phyloP scores from a whole-genome alignment of 2,797 vertebrate species.

The Tokudaia muenninki region DNA sequence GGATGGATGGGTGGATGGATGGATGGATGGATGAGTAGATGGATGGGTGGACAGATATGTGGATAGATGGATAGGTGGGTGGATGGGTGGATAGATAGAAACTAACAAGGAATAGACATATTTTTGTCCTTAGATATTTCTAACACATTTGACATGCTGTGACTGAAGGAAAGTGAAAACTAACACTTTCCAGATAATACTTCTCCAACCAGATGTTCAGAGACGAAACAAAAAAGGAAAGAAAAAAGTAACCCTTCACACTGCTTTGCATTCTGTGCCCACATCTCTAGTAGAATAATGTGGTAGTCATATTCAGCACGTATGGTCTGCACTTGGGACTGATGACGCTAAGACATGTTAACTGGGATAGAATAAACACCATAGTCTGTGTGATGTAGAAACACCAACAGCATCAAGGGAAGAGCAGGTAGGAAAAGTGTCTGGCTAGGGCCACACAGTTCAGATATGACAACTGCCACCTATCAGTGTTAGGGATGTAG shows the following conservation, averaged over 20 bases:
- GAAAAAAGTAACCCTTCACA: not conserved
- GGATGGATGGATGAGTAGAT: no score
- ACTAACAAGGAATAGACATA: constrained; percentile 36
- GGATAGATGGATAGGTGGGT: not conserved
- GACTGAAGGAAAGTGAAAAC: constrained; percentile 55
- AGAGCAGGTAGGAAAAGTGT: not conserved
- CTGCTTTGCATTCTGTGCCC: not conserved
- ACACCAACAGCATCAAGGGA: not conserved
- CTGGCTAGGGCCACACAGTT: not conserved
- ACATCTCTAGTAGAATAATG: not conserved
- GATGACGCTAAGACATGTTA: not conserved
- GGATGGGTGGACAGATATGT: not conserved
- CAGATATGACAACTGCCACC: accelerated
- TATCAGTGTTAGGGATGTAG: not conserved
- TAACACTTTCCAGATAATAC: constrained; percentile 64
- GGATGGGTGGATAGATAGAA: not conserved
- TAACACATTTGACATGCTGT: constrained; percentile 32
- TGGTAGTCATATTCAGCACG: not conserved
- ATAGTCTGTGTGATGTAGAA: not conserved
- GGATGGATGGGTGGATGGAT: not conserved
- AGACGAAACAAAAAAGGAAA: constrained; percentile 12
- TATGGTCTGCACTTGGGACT: not conserved
- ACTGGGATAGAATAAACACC: not conserved
- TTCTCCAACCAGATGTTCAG: constrained; percentile 60
- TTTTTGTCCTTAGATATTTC: constrained; percentile 60